phyloP scores from a whole-genome alignment of 2,113 vertebrate species.

The Syngnathus scovelli region DNA sequence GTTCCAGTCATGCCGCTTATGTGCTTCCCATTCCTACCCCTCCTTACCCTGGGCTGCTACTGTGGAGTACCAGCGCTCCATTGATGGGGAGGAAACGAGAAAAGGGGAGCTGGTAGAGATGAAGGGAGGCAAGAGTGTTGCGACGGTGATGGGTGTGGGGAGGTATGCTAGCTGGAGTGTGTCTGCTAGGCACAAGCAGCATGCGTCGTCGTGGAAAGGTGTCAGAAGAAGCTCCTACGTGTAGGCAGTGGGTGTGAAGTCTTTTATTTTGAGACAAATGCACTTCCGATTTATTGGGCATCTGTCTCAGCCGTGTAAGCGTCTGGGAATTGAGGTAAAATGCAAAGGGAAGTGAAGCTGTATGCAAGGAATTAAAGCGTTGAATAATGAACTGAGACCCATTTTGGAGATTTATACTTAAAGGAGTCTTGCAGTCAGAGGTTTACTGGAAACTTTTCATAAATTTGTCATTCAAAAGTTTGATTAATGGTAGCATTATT shows the following conservation, averaged over 20 bases:
- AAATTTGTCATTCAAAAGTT: neutral
- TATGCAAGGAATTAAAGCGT: slow-evolving; percentile 7
- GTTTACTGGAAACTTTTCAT: neutral
- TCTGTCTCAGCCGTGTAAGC: slow-evolving; percentile 44
- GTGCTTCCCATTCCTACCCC: slow-evolving; percentile 28
- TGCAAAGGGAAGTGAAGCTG: neutral
- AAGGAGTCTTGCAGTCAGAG: neutral
- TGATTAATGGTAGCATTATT: neutral
- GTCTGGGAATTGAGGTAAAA: slow-evolving; percentile 37
- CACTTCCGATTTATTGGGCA: slow-evolving; percentile 67
- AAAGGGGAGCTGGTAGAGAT: slow-evolving; percentile 45
- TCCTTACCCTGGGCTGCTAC: slow-evolving; percentile 38
- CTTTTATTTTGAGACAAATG: slow-evolving; percentile 75
- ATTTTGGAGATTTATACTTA: neutral
- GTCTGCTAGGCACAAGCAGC: slow-evolving; percentile 66
- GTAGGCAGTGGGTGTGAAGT: slow-evolving; percentile 75
- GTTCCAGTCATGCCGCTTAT: slow-evolving; percentile 54
- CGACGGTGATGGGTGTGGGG: slow-evolving; percentile 66
- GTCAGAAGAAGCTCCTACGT: slow-evolving; percentile 67
- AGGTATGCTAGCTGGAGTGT: slow-evolving; percentile 65
- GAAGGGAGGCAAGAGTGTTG: slow-evolving; percentile 63
- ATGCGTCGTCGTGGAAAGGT: slow-evolving; percentile 70
- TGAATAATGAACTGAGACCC: neutral
- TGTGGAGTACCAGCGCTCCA: slow-evolving; percentile 49
- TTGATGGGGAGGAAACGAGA: slow-evolving; percentile 48